phyloP scores from a whole-genome alignment of 1,140 invertebrate species.

The Drosophila trapezifrons region DNA sequence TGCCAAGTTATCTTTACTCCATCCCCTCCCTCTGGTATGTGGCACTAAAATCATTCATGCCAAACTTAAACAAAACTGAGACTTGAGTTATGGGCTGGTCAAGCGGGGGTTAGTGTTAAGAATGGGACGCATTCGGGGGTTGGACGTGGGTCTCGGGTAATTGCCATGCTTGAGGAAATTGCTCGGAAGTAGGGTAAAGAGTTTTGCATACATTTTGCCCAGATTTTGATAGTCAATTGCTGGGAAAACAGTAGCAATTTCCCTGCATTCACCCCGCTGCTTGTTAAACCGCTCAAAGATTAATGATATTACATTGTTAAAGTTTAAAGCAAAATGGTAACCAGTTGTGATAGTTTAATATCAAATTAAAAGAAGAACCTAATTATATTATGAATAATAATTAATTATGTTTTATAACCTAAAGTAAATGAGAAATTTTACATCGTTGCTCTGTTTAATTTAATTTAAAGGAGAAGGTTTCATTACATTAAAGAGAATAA shows the following conservation, averaged over 20 bases:
- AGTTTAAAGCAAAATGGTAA: constrained; percentile 4
- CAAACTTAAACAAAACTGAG: constrained; percentile 51
- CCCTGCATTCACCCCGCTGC: constrained; percentile 28
- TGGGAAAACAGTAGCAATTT: constrained; percentile 63
- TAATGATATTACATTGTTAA: constrained; percentile 31
- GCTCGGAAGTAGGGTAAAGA: constrained; percentile 47
- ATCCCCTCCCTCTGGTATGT: constrained; percentile 7
- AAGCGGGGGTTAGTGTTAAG: constrained; percentile 41
- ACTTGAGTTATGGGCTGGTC: constrained; percentile 56
- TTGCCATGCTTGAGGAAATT: constrained; percentile 50
- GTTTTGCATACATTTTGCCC: constrained; percentile 71
- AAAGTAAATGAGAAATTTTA: not conserved
- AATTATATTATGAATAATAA: not conserved
- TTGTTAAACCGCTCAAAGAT: constrained; percentile 38
- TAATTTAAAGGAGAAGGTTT: not conserved
- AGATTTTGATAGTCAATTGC: constrained; percentile 62
- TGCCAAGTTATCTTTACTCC: constrained; percentile 33
- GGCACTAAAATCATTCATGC: constrained; percentile 62
- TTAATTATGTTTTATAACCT: not conserved
- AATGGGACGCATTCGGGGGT: constrained; percentile 22
- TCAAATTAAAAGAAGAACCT: not conserved
- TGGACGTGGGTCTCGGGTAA: constrained; percentile 19
- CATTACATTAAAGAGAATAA: not conserved
- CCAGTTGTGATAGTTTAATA: not conserved
- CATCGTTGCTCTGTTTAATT: not conserved